Base-by-base conservation (phyloP, 92 coral and sea anemone species). In the Phenganax marumi region DNA sequence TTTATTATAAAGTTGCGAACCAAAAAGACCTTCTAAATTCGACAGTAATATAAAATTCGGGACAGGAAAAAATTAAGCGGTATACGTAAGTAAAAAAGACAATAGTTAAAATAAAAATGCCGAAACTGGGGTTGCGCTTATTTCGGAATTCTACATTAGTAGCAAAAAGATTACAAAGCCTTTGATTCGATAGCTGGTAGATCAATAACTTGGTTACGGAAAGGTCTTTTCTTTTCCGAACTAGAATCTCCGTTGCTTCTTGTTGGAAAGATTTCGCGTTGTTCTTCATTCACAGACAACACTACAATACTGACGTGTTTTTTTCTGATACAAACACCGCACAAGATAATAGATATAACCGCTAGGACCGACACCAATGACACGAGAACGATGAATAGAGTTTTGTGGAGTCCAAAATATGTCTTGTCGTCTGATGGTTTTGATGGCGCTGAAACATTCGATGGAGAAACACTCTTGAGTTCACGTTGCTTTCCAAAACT, bases 271-370 rank as follows among this genome's bases (percentile, higher is more conserved):
- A 66, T n/a, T 33, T 66, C 72, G 14, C 49, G 49, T 16, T 25
- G 49, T 23, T 66, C 72, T 25, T 66, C 72, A 9, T 66, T 14
- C 72, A 9, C 14, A 24, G 49, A 25, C 12, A 66, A 25, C 72
- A 66, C 12, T 9, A 66, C 10, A 12, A 66, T 66, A 11, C 50
- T 66, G 72, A 66, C 8, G 48, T 10, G 48, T 12, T 66, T 66
- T 49, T 33, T 66, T 66, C n/a, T 66, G 72, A 66, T 66, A n/a
- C 72, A 66, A 66, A 66, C 8, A 3, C 16, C 72, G 43, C 72
- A 66, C 17, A 33, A 48, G 50, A 33, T 48, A 8, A 66, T 66
- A 22, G 72, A 66, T 9, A 14, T 13, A 23, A 66, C 1, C 16
- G 50, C 72, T 22, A 66, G 48, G n/a, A 66, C 16, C n/a, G 72